Base-by-base conservation (phyloP, 2,888 invertebrate species). In the Pycnomerus fuliginosus region DNA sequence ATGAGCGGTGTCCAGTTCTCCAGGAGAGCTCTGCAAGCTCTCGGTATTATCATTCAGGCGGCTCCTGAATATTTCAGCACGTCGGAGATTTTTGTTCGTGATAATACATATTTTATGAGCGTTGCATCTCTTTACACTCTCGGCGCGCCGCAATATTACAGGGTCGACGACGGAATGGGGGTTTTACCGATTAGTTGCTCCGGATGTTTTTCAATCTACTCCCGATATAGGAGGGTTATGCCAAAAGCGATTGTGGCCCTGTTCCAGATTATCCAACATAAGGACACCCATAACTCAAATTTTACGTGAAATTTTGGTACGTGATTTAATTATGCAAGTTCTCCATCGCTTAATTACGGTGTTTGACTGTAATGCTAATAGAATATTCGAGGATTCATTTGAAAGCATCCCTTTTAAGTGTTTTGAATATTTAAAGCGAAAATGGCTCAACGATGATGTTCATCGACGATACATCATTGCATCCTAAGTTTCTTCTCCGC, bases 81-180 rank as follows among this genome's bases (percentile, higher is more conserved):
- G 64, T 57, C 61, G 65, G 67, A 71, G 70, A 70, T 72, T 71
- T 70, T 70, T 69, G 69, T 69, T 58, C 66, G 67, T 68, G 72
- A 72, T 70, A 68, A 65, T 69, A 67, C 67, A 71, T 71, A 70
- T 69, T 72, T 72, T 71, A 72, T 69, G 68, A 67, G 66, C 56
- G 60, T 63, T 66, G 64, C 63, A 64, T 65, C 62, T 65, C 62
- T 61, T 64, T 62, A 60, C 53, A 52, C 54, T 50, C 44, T 55
- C 48, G 51, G 55, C 54, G 52, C 49, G 55, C 56, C 59, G 48
- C 60, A 50, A 49, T 53, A 53, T 58, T 53, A 54, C 49, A 17
- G 44, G 41, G 48, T 40, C 42, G 36, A 30, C 31, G 41, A 41
- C 16, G 37, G 44, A 38, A 40, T 39, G 52, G 42, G 46, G 43